A percentile compares a stretch with the other conserved stretches of the same genome.
These are phyloP conservation scores for Rhyacichthys aspro DNA, from an alignment of 2,797 vertebrate genomes.

Conservation along the genomic window DNA sequence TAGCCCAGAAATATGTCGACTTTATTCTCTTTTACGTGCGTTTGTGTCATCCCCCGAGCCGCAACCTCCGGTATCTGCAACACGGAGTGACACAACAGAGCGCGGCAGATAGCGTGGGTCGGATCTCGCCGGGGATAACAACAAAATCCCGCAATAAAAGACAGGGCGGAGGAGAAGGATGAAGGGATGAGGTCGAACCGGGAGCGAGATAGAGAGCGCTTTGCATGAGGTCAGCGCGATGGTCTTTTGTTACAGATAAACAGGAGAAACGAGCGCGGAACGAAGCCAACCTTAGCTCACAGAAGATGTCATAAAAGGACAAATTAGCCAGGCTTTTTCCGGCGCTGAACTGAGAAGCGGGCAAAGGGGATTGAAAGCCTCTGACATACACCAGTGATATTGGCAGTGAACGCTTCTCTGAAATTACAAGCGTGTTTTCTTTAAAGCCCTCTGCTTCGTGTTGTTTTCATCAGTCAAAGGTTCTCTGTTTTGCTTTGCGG, in stretches of 20 bases:
- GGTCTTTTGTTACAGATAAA: slow-evolving; percentile 54
- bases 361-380: slow-evolving; percentile 29
- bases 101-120: slow-evolving; percentile 41
- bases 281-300: slow-evolving; percentile 8
- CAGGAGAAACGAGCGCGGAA: slow-evolving; percentile 34
- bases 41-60: slow-evolving; percentile 28
- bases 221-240: slow-evolving; percentile 51
- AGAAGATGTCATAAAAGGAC: slow-evolving; percentile 35
- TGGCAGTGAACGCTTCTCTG: slow-evolving; percentile 37
- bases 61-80: slow-evolving; percentile 47
- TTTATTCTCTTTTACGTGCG: slow-evolving; percentile 6
- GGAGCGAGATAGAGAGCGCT: slow-evolving; percentile 46
- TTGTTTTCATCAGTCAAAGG: slow-evolving; percentile 54
- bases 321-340: slow-evolving; percentile 34
- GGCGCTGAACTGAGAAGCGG: slow-evolving; percentile 32
- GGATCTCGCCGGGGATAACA: slow-evolving; percentile 57
- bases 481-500: slow-evolving; percentile 55
- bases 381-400: slow-evolving; percentile 36
- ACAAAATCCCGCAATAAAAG: slow-evolving; percentile 60
- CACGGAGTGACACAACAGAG: slow-evolving; percentile 42
- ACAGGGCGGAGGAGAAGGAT: slow-evolving; percentile 51
- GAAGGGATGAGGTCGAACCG: slow-evolving; percentile 59
- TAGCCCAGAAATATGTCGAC: slow-evolving; percentile 9
- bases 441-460: slow-evolving; percentile 26
- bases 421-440: slow-evolving; percentile 45